Conservation (phyloP, 2,888 invertebrate genomes). For the Synergus japonicus region DNA sequence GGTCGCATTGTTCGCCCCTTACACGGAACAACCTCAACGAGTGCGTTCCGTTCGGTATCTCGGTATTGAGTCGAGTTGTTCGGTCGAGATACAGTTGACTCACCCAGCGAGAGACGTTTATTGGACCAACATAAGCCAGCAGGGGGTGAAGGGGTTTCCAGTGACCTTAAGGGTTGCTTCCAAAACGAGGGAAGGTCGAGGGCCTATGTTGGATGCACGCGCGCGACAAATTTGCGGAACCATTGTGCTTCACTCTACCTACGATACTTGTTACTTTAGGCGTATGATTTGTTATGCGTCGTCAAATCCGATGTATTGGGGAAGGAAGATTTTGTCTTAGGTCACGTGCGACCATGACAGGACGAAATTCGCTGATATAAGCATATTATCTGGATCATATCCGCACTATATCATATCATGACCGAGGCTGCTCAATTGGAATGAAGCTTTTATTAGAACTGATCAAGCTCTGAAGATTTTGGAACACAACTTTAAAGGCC, state of each 20-base stretch:
- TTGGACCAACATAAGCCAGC: constrained; percentile 60
- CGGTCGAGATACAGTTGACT: constrained; percentile 62
- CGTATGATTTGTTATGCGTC: constrained; percentile 35
- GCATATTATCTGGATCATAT: constrained; percentile 32
- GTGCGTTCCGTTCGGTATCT: constrained; percentile 51
- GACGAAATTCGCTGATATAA: constrained; percentile 7
- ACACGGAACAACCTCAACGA: constrained; percentile 51
- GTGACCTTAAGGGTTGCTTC: constrained; percentile 14
- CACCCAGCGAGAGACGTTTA: constrained; percentile 59
- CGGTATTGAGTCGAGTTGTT: constrained; percentile 55
- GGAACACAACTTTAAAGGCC: background rate
- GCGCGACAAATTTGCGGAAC: constrained; percentile 61
- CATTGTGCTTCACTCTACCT: constrained; percentile 47
- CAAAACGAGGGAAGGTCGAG: constrained; percentile 29
- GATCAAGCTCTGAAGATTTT: background rate
- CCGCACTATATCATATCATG: background rate
- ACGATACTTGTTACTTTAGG: constrained; percentile 37
- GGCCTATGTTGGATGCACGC: constrained; percentile 52
- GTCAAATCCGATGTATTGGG: constrained; percentile 11
- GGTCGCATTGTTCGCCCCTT: constrained; percentile 63
- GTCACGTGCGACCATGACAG: constrained; percentile 18
- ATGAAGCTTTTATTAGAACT: background rate
- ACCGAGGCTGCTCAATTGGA: background rate
- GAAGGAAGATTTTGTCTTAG: constrained; percentile 28
- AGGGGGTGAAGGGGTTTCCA: constrained; percentile 17